Evolutionary conservation across 2,113 vertebrate genomes (phyloP), one percentile per base, ranked within the genome.

Genomic region (Xenopus borealis): DNA sequence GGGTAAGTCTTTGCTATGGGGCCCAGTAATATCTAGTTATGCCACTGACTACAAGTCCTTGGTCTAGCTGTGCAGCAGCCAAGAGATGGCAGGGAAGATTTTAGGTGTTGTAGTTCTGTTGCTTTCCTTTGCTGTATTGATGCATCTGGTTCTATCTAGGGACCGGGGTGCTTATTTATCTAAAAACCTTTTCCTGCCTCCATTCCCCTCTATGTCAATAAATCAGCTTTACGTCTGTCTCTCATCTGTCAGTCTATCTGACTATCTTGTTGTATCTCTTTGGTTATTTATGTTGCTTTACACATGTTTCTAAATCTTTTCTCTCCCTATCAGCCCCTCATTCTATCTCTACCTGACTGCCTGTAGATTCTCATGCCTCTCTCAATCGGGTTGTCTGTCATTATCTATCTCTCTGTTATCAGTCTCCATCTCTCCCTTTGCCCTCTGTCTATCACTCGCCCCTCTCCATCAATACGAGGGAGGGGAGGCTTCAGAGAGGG

Each of bases 401-500:
- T 33, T 70, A 55, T 63, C 47, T 70, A 67, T 70, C 73, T 69
- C 44, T 75, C 72, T 73, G n/a, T 16, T 66, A 59, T 74, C 63
- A 45, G 44, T 66, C 64, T 63, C 46, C 66, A 63, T 77, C 66
- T 70, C 67, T 77, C 74, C 61, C 45, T 70, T 64, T 46, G 59
- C 69, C 47, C 61, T 70, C 66, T 64, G 53, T 76, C 46, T 70
- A 64, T 77, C 74, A 64, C 59, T 63, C 67, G 27, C 74, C 47
- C 66, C 61, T 77, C 74, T 77, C 66, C 62, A 70, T 77, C 67
- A 45, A 70, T 64, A 45, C 52, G 14, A 57, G 59, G 70, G 5
- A 8, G 16, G 18, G 19, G 78, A 79, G 73, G 75, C 4, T 16
- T n/a, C 16, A 79, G 78, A 53, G 80, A 82, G 62, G 27, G 80